Percentiles rank a stretch among this genome's conserved stretches.
phyloP scores from a whole-genome alignment of 2,797 vertebrate species.

The Xiphophorus birchmanni region DNA sequence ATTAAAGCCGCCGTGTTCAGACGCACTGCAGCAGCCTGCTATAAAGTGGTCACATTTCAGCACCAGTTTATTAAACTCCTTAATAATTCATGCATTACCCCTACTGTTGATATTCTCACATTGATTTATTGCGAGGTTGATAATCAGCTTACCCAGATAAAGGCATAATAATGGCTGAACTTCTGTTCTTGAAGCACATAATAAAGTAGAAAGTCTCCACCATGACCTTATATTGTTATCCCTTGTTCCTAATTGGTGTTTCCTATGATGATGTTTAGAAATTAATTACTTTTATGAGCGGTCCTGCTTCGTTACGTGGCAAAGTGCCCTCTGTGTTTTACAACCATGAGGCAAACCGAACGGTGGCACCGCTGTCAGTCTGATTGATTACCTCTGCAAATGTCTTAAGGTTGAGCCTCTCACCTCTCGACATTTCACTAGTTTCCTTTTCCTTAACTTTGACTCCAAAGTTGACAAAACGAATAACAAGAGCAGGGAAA shows the following conservation, averaged over 20 bases:
- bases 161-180: constrained; percentile 22
- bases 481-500: constrained; percentile 46
- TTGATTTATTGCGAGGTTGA: constrained; percentile 11
- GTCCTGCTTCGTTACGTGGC: constrained; percentile 13
- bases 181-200: constrained; percentile 25
- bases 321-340: constrained; percentile 19
- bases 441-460: constrained; percentile 59
- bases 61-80: constrained; percentile 2
- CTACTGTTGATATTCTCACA: not conserved
- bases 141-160: constrained; percentile 32
- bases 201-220: constrained; percentile 26
- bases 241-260: constrained; percentile 58
- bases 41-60: not conserved
- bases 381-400: constrained; percentile 76
- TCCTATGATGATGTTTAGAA: constrained; percentile 43
- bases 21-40: not conserved
- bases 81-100: not conserved
- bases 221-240: constrained; percentile 25
- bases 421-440: constrained; percentile 71
- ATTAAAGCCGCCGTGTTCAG: not conserved
- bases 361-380: constrained; percentile 49
- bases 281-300: constrained; percentile 50
- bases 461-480: constrained; percentile 59
- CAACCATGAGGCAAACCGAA: constrained; percentile 34
- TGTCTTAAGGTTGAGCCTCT: constrained; percentile 74